Evolutionary conservation across 2,888 invertebrate genomes (phyloP).

Genomic region (Nemotelus nigrinus): DNA sequence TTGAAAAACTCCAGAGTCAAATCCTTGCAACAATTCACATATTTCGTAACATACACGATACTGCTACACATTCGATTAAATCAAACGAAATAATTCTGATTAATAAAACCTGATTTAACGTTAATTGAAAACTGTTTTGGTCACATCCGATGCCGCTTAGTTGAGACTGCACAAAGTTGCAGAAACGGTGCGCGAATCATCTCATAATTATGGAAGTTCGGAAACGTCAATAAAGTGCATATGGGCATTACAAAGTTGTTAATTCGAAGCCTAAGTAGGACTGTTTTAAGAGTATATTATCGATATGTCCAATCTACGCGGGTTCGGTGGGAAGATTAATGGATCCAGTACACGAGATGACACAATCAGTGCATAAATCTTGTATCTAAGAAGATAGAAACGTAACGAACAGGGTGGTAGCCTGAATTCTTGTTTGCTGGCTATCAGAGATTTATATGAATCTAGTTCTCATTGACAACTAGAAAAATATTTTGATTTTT

Average conservation of each 20-base stretch:
- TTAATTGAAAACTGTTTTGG: no score
- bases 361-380: no score
- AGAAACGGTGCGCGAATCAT: background rate
- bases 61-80: background rate
- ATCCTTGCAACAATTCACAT: no score
- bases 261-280: slow-evolving; percentile 34
- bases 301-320: background rate
- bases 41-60: background rate
- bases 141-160: no score
- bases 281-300: slow-evolving; percentile 21
- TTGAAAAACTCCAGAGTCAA: no score
- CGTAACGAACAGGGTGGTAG: no score
- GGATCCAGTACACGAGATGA: no score
- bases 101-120: background rate
- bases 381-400: no score
- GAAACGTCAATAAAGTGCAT: slow-evolving; percentile 19
- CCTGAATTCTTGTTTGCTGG: no score
- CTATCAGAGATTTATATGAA: no score
- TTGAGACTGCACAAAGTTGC: background rate
- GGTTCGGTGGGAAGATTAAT: background rate
- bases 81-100: background rate
- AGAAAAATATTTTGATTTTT: no score
- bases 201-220: slow-evolving; percentile 13
- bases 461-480: no score
- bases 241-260: slow-evolving; percentile 21